A percentile compares a stretch with the other conserved stretches of the same genome.
Evolutionary conservation across 1,140 invertebrate species (phyloP).

Genomic region (Pogonus chalceus): DNA sequence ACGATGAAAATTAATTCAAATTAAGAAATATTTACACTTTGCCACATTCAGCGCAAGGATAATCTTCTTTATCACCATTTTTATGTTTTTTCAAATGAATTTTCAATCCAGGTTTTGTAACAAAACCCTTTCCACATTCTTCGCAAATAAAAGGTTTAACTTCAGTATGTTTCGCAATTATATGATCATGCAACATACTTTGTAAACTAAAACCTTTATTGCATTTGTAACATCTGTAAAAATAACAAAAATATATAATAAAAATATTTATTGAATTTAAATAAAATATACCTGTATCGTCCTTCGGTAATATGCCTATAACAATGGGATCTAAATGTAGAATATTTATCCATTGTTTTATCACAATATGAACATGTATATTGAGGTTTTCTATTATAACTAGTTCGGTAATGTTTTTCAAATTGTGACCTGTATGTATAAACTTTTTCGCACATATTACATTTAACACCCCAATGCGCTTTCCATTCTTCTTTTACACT

Average conservation of each 20-base stretch:
- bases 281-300: slow-evolving; percentile 28
- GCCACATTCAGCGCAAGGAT: slow-evolving; percentile 40
- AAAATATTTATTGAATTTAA: slow-evolving; percentile 3
- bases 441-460: slow-evolving; percentile 29
- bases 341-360: slow-evolving; percentile 32
- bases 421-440: slow-evolving; percentile 24
- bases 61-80: slow-evolving; percentile 31
- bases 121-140: slow-evolving; percentile 32
- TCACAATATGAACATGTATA: slow-evolving; percentile 35
- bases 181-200: slow-evolving; percentile 29
- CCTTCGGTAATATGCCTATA: slow-evolving; percentile 33
- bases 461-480: slow-evolving; percentile 32
- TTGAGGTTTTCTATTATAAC: slow-evolving; percentile 27
- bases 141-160: slow-evolving; percentile 32
- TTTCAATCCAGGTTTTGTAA: slow-evolving; percentile 30
- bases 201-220: slow-evolving; percentile 30
- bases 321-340: slow-evolving; percentile 34
- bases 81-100: slow-evolving; percentile 33
- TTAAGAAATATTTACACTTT: slow-evolving; percentile 36
- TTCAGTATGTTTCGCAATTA: slow-evolving; percentile 31
- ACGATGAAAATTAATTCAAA: neutral
- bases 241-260: slow-evolving; percentile 13
- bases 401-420: slow-evolving; percentile 29
- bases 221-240: slow-evolving; percentile 29
- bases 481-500: slow-evolving; percentile 30